Conservation (phyloP, 2,888 invertebrate genomes). For the Eulithis testata region DNA sequence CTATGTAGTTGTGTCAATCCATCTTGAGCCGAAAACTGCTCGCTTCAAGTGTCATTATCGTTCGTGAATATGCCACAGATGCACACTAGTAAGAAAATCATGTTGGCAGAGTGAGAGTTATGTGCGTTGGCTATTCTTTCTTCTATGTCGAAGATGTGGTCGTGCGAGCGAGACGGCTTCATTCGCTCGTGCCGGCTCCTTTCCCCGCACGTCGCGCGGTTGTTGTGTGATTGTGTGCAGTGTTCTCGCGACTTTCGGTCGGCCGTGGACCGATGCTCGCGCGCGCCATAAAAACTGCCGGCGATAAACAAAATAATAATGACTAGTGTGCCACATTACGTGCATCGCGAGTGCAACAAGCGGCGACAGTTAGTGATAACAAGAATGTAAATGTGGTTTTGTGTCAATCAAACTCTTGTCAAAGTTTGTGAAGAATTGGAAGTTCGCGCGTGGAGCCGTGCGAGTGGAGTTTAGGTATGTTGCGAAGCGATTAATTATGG, state of each 20-base stretch:
- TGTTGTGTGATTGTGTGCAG: conserved; percentile 68
- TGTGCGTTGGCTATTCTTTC: conserved; percentile 13
- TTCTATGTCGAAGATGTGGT: conserved; percentile 38
- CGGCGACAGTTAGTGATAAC: conserved; percentile 82
- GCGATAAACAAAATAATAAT: conserved; percentile 82
- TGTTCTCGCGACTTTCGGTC: conserved; percentile 72
- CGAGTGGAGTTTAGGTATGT: conserved; percentile 82
- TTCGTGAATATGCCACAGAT: background rate
- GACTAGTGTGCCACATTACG: conserved; percentile 76
- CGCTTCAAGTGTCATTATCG: conserved; percentile 1
- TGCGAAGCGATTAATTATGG: conserved; percentile 76
- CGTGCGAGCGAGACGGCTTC: conserved; percentile 60
- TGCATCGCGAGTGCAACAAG: conserved; percentile 80
- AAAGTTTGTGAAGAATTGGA: conserved; percentile 69
- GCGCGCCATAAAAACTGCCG: conserved; percentile 67
- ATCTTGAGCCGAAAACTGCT: background rate
- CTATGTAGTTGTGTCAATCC: background rate
- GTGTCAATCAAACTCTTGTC: conserved; percentile 71
- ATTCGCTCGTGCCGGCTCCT: conserved; percentile 65
- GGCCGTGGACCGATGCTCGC: conserved; percentile 60
- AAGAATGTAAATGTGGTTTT: conserved; percentile 79
- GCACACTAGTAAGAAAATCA: conserved; percentile 2
- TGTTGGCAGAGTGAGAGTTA: conserved; percentile 23
- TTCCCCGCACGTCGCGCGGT: conserved; percentile 73
- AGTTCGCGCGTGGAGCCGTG: conserved; percentile 70